phyloP scores from a whole-genome alignment of 1,140 invertebrate genomes.

The Portunus trituberculatus region DNA sequence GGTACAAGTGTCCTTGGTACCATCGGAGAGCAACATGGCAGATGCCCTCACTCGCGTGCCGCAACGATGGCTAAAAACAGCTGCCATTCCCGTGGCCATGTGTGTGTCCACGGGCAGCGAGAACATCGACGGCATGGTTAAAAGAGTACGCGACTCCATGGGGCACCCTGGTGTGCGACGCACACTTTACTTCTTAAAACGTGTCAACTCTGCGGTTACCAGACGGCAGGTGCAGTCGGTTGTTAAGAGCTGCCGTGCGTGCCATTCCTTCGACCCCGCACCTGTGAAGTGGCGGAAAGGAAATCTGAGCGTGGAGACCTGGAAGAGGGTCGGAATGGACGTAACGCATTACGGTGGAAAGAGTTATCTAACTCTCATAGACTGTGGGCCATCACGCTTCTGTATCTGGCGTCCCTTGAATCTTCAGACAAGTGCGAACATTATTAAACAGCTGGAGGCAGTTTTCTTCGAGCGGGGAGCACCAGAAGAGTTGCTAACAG shows the following conservation, averaged over 20 bases:
- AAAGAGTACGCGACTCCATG: background rate
- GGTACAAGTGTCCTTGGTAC: background rate
- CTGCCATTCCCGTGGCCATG: background rate
- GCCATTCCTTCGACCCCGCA: background rate
- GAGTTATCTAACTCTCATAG: background rate
- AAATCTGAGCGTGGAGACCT: background rate
- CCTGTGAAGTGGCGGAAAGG: background rate
- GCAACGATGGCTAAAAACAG: background rate
- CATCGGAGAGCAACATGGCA: background rate
- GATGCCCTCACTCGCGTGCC: background rate
- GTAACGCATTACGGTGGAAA: background rate
- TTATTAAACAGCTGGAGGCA: background rate
- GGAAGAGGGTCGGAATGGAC: background rate
- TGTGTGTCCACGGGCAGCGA: too few species aligned
- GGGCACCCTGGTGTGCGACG: background rate
- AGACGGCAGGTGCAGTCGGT: background rate
- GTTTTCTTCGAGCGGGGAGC: slow-evolving; percentile 26
- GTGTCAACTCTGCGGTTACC: background rate
- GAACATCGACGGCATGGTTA: background rate
- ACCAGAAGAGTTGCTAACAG: background rate
- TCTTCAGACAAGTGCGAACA: background rate
- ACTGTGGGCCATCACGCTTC: slow-evolving; percentile 15
- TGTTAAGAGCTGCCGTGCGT: background rate
- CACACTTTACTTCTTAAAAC: background rate
- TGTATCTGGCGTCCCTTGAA: background rate